Evolutionary conservation across 2,888 invertebrate species (phyloP).

Genomic region (Agonopterix arenella): DNA sequence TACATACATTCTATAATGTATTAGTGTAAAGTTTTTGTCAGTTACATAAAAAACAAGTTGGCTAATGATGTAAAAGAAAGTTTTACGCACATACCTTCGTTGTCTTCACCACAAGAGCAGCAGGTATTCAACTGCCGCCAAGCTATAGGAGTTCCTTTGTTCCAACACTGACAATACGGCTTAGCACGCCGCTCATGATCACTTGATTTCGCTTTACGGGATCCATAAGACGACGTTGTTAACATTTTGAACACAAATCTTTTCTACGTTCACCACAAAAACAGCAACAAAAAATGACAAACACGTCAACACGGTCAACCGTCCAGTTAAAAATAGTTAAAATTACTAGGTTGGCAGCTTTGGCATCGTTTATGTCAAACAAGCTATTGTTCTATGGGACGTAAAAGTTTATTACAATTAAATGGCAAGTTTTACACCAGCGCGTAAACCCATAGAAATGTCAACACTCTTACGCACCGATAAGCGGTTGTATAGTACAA

Average conservation of each 20-base stretch:
- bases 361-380: too few species aligned
- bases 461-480: too few species aligned
- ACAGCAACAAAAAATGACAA: not conserved
- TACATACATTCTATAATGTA: too few species aligned
- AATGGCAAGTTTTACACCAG: too few species aligned
- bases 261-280: slow-evolving; percentile 1
- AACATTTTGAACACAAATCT: slow-evolving; percentile 12
- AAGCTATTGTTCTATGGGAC: too few species aligned
- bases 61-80: not conserved
- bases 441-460: too few species aligned
- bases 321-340: not conserved
- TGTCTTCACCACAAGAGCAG: slow-evolving; percentile 76
- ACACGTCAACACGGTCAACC: not conserved
- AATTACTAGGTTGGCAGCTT: not conserved
- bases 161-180: slow-evolving; percentile 58
- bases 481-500: too few species aligned
- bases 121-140: slow-evolving; percentile 51
- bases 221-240: slow-evolving; percentile 6
- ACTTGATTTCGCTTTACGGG: slow-evolving; percentile 9
- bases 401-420: too few species aligned
- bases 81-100: slow-evolving; percentile 39
- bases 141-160: slow-evolving; percentile 31
- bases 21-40: too few species aligned
- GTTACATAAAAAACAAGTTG: too few species aligned
- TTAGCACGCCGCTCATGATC: slow-evolving; percentile 27